Conservation (phyloP, 2,113 vertebrate species). For the Cynocephalus volans region DNA sequence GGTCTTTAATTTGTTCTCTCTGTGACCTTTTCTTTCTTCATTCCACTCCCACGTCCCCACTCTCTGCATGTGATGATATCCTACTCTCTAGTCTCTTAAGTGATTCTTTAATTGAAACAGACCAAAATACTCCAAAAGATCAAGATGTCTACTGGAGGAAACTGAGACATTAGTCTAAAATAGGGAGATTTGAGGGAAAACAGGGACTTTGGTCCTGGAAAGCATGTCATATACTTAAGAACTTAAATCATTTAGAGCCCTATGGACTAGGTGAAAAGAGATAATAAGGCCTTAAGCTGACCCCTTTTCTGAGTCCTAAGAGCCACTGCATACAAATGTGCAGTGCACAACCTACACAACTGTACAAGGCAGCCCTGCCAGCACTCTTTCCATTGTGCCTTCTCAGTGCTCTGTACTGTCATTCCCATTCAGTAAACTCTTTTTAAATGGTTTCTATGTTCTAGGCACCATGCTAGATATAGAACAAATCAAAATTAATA, state of each 20-base stretch:
- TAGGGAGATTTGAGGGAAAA: background rate
- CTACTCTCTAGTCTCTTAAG: background rate
- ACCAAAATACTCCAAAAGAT: background rate
- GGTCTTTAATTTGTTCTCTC: background rate
- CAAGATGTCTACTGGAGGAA: background rate
- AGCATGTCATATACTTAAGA: background rate
- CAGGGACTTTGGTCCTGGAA: background rate
- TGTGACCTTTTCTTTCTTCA: background rate
- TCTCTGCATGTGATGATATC: background rate
- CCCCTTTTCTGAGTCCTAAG: background rate
- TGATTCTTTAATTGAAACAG: no score
- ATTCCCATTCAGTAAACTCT: background rate
- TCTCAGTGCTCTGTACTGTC: background rate
- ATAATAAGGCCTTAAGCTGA: background rate
- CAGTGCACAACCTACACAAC: background rate
- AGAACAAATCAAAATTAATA: background rate
- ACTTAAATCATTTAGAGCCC: background rate
- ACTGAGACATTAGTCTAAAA: background rate
- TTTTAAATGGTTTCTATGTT: background rate
- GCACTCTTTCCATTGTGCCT: accelerated
- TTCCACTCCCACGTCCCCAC: background rate
- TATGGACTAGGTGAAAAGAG: background rate
- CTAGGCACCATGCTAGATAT: background rate
- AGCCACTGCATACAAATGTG: background rate
- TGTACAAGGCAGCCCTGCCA: background rate